Base-by-base conservation (phyloP, 2,113 vertebrate genomes). In the Castor canadensis region DNA sequence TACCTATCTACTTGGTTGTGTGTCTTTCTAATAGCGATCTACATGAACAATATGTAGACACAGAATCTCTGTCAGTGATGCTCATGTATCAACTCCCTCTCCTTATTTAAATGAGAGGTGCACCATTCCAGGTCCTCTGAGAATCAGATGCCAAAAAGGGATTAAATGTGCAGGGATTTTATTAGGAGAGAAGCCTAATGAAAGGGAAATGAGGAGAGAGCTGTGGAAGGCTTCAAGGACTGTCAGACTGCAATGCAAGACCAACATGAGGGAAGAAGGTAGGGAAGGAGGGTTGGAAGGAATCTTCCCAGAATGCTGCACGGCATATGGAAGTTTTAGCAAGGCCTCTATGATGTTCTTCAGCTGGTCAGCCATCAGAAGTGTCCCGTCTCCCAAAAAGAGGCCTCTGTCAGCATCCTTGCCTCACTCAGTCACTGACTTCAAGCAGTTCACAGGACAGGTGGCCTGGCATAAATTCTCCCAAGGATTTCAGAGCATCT, bases 141-240 rank as follows among this genome's bases (percentile, higher is more conserved):
- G 87, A n/a, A 58, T 54, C 93, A 76, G 66, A 28, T 47, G 52
- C 60, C 92, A 87, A 60, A 38, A 58, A 11, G 22, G 49, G 32
- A 80, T 92, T 58, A 45, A 73, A 45, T 32, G 22, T 32, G 24
- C 26, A 20, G 64, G 40, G 28, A 87, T 83, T 93, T 93, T 73
- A 86, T 85, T 75, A 43, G 71, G 87, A 26, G 20, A 45, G 45
- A 72, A 67, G 60, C 28, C 75, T 38, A 11, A 22, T 32, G 40
- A 47, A 64, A 54, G 32, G 24, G 58, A 38, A 64, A 35, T 8
- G 73, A 58, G 40, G 67, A 69, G 17, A 1, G 20, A 79, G 66
- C 58, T 47, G 19, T 9, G 11, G 20, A 16, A 28, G 30, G 30
- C 32, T 4, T 6, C 45, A 8, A 26, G 15, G 30, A 20, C 35